Conservation (phyloP, 2,888 invertebrate species). For the Netelia melanura region DNA sequence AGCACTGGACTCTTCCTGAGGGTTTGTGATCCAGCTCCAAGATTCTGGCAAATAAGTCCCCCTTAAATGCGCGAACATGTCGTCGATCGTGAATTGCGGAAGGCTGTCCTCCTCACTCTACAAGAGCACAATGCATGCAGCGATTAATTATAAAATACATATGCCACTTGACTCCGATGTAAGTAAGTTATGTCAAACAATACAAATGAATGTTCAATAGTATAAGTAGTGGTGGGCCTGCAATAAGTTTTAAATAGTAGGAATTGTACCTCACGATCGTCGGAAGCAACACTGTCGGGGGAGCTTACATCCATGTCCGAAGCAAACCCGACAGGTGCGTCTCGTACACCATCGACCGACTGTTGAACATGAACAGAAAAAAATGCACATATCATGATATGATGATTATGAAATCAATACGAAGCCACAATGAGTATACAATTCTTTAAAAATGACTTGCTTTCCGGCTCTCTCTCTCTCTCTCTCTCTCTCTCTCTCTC, state of each 20-base stretch:
- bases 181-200: conserved; percentile 13
- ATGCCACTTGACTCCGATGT: background rate
- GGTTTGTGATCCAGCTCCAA: conserved; percentile 16
- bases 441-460: background rate
- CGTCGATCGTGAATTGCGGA: conserved; percentile 14
- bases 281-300: conserved; percentile 18
- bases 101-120: conserved; percentile 20
- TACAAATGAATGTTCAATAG: conserved; percentile 8
- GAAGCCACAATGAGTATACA: background rate
- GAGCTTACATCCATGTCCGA: conserved; percentile 13
- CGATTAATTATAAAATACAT: background rate
- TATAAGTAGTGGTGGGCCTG: too few relatives aligned
- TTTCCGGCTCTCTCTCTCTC: background rate
- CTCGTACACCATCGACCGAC: conserved; percentile 18
- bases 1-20: conserved; percentile 3
- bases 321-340: conserved; percentile 10
- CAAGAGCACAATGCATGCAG: conserved; percentile 8
- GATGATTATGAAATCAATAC: conserved; percentile 7
- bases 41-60: conserved; percentile 6
- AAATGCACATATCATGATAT: background rate
- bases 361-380: conserved; percentile 28
- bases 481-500: background rate
- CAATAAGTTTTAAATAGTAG: conserved; percentile 13
- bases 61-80: conserved; percentile 1
- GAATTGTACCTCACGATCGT: conserved; percentile 34